A percentile compares a stretch with the other conserved stretches of the same genome.
Evolutionary conservation across 2,888 invertebrate species (phyloP).

Genomic region (Alloscopus bannaensis): DNA sequence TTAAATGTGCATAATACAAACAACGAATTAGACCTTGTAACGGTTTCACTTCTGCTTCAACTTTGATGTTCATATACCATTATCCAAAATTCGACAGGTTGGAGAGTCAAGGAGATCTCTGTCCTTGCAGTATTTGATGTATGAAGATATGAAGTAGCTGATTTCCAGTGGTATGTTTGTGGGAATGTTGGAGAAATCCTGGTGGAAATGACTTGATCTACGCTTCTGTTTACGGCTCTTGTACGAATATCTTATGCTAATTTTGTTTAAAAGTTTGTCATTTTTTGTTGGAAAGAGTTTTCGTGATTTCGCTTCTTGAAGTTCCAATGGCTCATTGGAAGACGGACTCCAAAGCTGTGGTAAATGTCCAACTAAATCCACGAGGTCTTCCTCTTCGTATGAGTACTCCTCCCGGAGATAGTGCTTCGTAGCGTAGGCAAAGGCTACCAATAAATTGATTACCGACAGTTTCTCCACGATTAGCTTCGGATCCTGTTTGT

Average conservation of each 20-base stretch:
- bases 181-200: slow-evolving; percentile 25
- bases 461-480: slow-evolving; percentile 68
- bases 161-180: slow-evolving; percentile 65
- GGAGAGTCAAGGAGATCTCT: neutral
- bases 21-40: neutral
- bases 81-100: slow-evolving; percentile 4
- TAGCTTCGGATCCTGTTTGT: slow-evolving; percentile 46
- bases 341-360: slow-evolving; percentile 69
- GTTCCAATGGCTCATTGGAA: slow-evolving; percentile 60
- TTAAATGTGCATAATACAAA: neutral
- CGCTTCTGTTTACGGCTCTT: slow-evolving; percentile 17
- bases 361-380: slow-evolving; percentile 58
- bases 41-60: too few relatives aligned
- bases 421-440: slow-evolving; percentile 69
- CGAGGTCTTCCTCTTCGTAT: slow-evolving; percentile 67
- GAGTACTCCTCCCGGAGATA: slow-evolving; percentile 71
- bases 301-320: slow-evolving; percentile 45
- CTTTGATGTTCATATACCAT: neutral
- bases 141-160: slow-evolving; percentile 61
- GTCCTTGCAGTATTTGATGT: slow-evolving; percentile 51
- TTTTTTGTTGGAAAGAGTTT: slow-evolving; percentile 10
- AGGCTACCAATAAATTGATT: slow-evolving; percentile 62
- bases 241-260: neutral
- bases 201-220: slow-evolving; percentile 9
- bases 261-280: neutral